phyloP scores from a whole-genome alignment of 2,888 invertebrate genomes.

The Tolmerus cingulatus region DNA sequence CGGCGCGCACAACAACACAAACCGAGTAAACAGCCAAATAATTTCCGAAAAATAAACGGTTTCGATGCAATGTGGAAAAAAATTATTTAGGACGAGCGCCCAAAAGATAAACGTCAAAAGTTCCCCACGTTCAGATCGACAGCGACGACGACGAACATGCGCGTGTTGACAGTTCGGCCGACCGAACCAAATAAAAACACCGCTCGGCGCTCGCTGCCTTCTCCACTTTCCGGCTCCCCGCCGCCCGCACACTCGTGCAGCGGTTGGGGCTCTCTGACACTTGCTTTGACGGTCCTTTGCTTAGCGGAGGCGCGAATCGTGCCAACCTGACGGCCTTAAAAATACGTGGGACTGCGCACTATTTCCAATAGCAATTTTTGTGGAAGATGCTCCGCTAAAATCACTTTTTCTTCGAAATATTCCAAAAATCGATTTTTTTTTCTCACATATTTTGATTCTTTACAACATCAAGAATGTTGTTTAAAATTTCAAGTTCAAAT shows the following conservation, averaged over 20 bases:
- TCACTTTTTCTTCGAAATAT: too few species aligned
- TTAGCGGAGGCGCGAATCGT: not conserved
- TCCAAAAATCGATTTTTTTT: too few species aligned
- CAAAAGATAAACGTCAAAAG: conserved; percentile 26
- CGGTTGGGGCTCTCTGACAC: not conserved
- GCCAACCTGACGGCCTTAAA: not conserved
- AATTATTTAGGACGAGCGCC: conserved; percentile 37
- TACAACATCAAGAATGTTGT: too few species aligned
- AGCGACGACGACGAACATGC: conserved; percentile 27
- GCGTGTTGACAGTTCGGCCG: conserved; percentile 34
- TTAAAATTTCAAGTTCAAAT: too few species aligned
- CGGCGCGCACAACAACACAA: not conserved
- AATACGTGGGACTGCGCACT: not conserved
- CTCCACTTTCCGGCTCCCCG: not conserved
- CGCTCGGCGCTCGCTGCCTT: conserved; percentile 12
- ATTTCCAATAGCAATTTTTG: not conserved
- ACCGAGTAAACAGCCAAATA: not conserved
- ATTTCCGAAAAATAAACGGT: conserved; percentile 1
- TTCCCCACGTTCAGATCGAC: conserved; percentile 34
- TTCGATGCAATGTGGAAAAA: not conserved
- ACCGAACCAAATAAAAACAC: conserved; percentile 33
- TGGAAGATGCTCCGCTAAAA: not conserved
- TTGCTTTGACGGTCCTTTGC: not conserved
- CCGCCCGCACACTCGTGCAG: not conserved
- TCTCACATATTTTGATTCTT: too few species aligned